Evolutionary conservation across 2,797 vertebrate species (phyloP), one percentile per base, ranked within the genome.

Genomic region (Glossophaga mutica): DNA sequence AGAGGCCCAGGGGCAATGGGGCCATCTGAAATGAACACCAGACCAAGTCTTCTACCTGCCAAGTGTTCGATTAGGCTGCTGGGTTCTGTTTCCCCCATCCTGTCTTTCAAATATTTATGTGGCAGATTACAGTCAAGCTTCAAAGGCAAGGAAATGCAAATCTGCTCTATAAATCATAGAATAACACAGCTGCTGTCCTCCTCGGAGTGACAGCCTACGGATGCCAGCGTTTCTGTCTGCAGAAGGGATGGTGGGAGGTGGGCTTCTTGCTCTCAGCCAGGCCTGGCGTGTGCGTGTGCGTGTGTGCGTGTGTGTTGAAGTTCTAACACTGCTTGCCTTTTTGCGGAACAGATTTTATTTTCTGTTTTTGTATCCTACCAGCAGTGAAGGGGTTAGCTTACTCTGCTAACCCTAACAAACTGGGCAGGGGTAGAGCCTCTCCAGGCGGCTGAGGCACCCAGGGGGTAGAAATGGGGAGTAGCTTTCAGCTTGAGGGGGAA

Each of bases 81-180:
- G 94, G 83, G 93, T 91, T 97, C 97, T 96, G 95, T 97, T 97
- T 94, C 97, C 84, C 94, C 97, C 94, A 97, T 95, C 95, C 97
- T 95, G 96, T 96, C 94, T 92, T 94, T 98, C 96, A 97, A 97
- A 97, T 97, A 95, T 97, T 98, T 98, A 97, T 96, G 96, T 95
- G 97, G 91, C 89, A 97, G 96, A 96, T 95, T 96, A 97, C 94
- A 92, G 94, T 93, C 97, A 95, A 97, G 84, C 95, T 97, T 95
- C 95, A 95, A 97, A 98, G 94, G 94, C 93, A 96, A 97, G 94
- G 95, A 96, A 97, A 96, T 95, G 94, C 96, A 98, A 97, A 97
- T 97, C 96, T 97, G 95, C 96, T 96, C 97, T 74, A 96, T 97
- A 97, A 98, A 98, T 98, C 97, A 98, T 96, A 90, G 97, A 96